Evolutionary conservation across 2,113 vertebrate species (phyloP).

Genomic region (Mastomys natalensis): DNA sequence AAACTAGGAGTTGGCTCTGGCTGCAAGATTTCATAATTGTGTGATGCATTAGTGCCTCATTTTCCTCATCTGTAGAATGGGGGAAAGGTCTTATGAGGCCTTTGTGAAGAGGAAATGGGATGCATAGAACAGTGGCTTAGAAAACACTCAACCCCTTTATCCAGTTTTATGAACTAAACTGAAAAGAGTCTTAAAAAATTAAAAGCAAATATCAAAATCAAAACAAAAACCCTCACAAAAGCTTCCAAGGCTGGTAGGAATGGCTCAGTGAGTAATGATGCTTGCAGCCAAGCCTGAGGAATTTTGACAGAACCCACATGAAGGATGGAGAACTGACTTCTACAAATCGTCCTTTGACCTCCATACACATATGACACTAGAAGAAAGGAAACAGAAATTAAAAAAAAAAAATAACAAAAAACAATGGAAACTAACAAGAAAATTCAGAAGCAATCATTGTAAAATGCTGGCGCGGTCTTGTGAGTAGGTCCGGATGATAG

Average conservation of each 20-base stretch:
- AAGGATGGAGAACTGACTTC: background rate
- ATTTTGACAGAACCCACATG: background rate
- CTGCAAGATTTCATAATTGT: background rate
- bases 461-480: background rate
- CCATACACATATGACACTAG: background rate
- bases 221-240: background rate
- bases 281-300: background rate
- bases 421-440: background rate
- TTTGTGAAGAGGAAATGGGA: background rate
- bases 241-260: background rate
- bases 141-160: background rate
- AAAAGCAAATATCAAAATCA: background rate
- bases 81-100: background rate
- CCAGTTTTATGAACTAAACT: background rate
- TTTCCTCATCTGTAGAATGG: background rate
- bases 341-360: background rate
- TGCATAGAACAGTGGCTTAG: background rate
- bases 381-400: background rate
- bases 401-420: background rate
- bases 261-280: background rate
- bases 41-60: background rate
- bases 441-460: background rate
- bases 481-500: background rate
- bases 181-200: slow-evolving; percentile 23
- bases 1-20: background rate